Evolutionary conservation across 1,140 invertebrate species (phyloP), one percentile per base, ranked within the genome.

Genomic region (Drosophila simulans): DNA sequence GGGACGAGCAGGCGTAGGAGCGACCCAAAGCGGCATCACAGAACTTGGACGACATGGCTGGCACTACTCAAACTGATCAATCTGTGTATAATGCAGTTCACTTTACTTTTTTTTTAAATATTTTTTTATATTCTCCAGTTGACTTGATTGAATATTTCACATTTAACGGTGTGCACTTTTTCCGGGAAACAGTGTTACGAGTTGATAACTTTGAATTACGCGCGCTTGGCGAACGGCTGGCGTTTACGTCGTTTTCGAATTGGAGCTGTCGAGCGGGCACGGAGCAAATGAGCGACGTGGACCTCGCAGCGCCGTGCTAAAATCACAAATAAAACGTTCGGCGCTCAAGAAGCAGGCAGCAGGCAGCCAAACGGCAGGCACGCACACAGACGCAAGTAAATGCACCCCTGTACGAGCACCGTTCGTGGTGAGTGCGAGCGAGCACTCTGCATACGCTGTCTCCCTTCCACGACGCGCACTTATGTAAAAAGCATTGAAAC

Each of bases 271-370:
- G 63, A 64, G 73, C 78, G 72, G 70, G 66, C 43, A 77, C 84
- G 75, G 77, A 65, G 62, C 74, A 65, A 73, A 52, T 71, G 78
- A 69, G 77, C 83, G 83, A 74, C 89, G 81, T 83, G 89, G 74
- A 89, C 89, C 73, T 91, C 66, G 75, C 77, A 70, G 72, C 74
- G 79, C 79, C 89, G 86, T 91, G 80, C 79, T 89, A 82, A 89
- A 91, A 91, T 91, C 89, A 91, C 77, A 89, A 91, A 91, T 91
- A 91, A 91, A 80, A 81, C 88, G 83, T 66, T 75, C 71, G 86
- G 76, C 69, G 80, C 72, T 77, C 80, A 88, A 89, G 84, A 88
- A 88, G 84, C 83, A 74, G 64, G 66, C 83, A 88, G 84, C 84
- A 88, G 84, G 83, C 83, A 78, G 74, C 27, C 42, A 45, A 58